phyloP scores from a whole-genome alignment of 2,888 invertebrate species.

The Clitarchus hookeri region DNA sequence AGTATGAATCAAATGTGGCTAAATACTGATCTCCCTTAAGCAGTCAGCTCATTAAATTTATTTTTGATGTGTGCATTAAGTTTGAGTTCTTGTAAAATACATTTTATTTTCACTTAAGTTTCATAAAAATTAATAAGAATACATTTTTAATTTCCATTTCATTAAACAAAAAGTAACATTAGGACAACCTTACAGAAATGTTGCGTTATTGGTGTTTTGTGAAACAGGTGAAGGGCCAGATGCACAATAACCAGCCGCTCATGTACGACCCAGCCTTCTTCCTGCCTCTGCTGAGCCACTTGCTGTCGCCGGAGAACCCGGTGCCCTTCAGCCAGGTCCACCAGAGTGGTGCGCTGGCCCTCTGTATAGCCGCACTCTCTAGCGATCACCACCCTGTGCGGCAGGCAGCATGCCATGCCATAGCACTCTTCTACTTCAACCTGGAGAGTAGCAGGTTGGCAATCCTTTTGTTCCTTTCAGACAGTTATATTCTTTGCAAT shows the following conservation, averaged over 20 bases:
- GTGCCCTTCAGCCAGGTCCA: conserved; percentile 73
- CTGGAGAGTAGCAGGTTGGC: conserved; percentile 69
- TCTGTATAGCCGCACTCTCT: conserved; percentile 72
- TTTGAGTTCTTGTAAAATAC: no score
- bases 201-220: no score
- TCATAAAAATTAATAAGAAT: no score
- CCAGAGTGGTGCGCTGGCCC: conserved; percentile 70
- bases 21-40: no score
- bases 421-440: conserved; percentile 74
- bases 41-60: no score
- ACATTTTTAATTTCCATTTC: no score
- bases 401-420: conserved; percentile 72
- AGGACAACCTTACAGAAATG: no score
- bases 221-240: not conserved
- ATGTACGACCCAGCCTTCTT: conserved; percentile 85
- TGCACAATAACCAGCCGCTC: conserved; percentile 44
- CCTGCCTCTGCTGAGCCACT: conserved; percentile 73
- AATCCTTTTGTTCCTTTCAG: not conserved
- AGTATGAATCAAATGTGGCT: no score
- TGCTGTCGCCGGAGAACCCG: conserved; percentile 74
- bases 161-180: no score
- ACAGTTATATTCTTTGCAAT: not conserved
- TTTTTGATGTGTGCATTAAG: no score
- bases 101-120: no score
- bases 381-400: conserved; percentile 69